These are phyloP conservation scores for Gymnobelideus leadbeateri DNA, from an alignment of 2,113 vertebrate genomes.

Conservation along the genomic window DNA sequence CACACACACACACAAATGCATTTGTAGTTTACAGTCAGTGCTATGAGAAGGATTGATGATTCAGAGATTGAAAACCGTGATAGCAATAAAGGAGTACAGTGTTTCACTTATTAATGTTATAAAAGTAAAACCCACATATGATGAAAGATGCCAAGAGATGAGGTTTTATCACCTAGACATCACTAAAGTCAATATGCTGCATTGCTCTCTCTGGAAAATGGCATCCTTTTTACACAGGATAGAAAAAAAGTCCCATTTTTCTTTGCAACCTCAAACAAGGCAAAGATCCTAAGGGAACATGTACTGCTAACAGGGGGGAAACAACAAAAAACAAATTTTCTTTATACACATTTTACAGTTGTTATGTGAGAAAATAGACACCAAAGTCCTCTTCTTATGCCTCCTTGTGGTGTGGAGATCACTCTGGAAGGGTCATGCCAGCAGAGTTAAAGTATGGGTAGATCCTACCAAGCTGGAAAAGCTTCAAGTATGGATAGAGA, in stretches of 20 bases:
- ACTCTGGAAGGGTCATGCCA: background rate
- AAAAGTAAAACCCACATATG: background rate
- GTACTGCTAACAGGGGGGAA: background rate
- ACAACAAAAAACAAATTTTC: background rate
- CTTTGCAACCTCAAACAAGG: background rate
- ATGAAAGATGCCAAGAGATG: background rate
- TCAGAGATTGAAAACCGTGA: background rate
- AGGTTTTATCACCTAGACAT: background rate
- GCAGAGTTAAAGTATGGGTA: background rate
- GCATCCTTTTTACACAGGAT: background rate
- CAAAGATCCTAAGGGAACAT: background rate
- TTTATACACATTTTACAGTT: background rate
- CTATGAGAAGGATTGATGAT: background rate
- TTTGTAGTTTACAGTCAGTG: background rate
- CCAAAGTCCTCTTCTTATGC: background rate
- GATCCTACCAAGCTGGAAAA: background rate
- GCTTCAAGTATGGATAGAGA: background rate
- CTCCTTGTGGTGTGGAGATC: background rate
- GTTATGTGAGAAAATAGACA: background rate
- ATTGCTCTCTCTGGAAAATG: background rate
- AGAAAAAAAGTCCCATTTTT: constrained; percentile 1
- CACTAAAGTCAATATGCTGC: background rate
- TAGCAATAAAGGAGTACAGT: background rate
- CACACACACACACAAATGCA: background rate
- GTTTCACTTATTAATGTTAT: background rate